phyloP scores from a whole-genome alignment of 2,113 vertebrate genomes.

The Entomyzon cyanotis region DNA sequence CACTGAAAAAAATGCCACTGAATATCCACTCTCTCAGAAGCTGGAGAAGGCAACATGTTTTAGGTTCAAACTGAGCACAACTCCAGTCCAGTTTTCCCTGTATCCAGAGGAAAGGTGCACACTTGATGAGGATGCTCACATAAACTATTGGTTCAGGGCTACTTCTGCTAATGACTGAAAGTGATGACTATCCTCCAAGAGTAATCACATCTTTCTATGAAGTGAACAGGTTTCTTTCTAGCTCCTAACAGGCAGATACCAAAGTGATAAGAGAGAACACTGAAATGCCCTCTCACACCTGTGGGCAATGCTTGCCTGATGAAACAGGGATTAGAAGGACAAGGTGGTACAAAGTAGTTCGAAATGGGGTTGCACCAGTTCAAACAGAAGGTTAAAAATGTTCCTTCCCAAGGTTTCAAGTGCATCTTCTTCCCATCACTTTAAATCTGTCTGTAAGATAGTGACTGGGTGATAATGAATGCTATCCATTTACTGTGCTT shows the following conservation, averaged over 20 bases:
- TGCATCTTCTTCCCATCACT: neutral
- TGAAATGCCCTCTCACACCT: neutral
- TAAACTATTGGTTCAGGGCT: neutral
- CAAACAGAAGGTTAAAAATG: neutral
- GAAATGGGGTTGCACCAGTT: neutral
- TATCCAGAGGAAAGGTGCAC: neutral
- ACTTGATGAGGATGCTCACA: neutral
- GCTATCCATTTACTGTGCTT: neutral
- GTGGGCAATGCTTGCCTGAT: neutral
- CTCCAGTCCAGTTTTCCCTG: neutral
- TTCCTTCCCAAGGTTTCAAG: neutral
- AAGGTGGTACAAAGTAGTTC: fast-evolving
- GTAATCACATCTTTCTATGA: neutral
- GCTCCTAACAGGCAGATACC: neutral
- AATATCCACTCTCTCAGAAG: neutral
- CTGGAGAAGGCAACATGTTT: neutral
- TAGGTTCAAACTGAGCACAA: neutral
- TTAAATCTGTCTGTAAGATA: neutral
- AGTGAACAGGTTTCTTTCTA: neutral
- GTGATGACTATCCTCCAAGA: neutral
- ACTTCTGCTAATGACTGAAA: neutral
- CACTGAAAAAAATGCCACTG: neutral
- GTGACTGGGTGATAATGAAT: conserved; percentile 48
- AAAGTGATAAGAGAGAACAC: neutral
- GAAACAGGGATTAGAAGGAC: neutral